Percentiles rank a stretch among this genome's conserved stretches.
Conservation (phyloP, 1,140 invertebrate genomes). For the Belonocnema kinseyi region DNA sequence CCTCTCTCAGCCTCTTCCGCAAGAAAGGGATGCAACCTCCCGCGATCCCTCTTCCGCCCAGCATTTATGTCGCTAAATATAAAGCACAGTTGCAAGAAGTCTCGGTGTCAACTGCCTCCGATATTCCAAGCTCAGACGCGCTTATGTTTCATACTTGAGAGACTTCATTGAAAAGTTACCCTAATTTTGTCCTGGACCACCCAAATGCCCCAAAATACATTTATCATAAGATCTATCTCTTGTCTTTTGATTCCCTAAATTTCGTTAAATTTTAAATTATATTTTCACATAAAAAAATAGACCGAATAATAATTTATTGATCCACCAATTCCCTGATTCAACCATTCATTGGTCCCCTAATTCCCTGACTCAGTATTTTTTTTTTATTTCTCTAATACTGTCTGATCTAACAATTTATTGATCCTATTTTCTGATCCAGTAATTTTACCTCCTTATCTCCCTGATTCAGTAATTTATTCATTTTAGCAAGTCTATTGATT, state of each 20-base stretch:
- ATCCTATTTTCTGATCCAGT: too few relatives aligned
- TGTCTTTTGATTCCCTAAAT: neutral
- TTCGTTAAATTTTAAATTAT: neutral
- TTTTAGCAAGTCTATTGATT: too few relatives aligned
- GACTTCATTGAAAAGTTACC: neutral
- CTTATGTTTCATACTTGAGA: constrained; percentile 10
- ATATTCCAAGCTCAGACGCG: constrained; percentile 15
- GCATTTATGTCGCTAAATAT: constrained; percentile 64
- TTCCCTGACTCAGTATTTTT: neutral
- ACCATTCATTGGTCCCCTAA: too few relatives aligned
- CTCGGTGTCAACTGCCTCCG: constrained; percentile 12
- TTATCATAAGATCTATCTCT: constrained; percentile 14
- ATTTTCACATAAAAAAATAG: too few relatives aligned
- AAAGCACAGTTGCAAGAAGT: constrained; percentile 60
- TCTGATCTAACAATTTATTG: neutral
- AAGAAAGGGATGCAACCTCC: constrained; percentile 52
- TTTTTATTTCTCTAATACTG: neutral
- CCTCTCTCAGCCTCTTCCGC: constrained; percentile 33
- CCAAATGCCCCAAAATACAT: neutral
- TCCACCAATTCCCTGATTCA: too few relatives aligned
- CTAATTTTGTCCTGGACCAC: constrained; percentile 1
- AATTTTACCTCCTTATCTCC: too few relatives aligned
- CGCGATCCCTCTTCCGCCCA: constrained; percentile 54
- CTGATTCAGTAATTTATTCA: too few relatives aligned
- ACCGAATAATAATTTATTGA: too few relatives aligned